A percentile compares a stretch with the other conserved stretches of the same genome.
Evolutionary conservation across 2,888 invertebrate species (phyloP).

Genomic region (Clusia tigrina): DNA sequence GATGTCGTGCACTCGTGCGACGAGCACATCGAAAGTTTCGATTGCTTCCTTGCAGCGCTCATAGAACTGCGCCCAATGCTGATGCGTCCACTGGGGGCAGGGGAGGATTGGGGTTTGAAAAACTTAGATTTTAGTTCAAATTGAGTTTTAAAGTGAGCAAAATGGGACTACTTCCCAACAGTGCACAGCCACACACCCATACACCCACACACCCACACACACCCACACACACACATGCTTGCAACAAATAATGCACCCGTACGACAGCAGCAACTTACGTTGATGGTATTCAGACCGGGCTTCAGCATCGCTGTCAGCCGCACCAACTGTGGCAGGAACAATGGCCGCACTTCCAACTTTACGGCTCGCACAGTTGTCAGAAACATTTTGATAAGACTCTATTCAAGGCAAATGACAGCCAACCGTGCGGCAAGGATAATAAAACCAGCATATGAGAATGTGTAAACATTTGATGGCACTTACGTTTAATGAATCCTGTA

Average conservation of each 20-base stretch:
- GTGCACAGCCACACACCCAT: too few relatives aligned
- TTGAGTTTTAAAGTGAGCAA: background rate
- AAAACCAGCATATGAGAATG: background rate
- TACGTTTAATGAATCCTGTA: constrained; percentile 81
- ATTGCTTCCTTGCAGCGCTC: constrained; percentile 79
- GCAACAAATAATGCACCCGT: background rate
- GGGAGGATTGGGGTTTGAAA: background rate
- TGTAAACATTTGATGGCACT: constrained; percentile 32
- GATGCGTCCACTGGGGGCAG: constrained; percentile 77
- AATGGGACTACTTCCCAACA: background rate
- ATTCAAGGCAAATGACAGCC: too few relatives aligned
- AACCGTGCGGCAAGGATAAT: background rate
- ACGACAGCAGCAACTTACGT: constrained; percentile 55
- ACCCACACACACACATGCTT: too few relatives aligned
- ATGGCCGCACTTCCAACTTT: constrained; percentile 86
- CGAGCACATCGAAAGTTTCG: constrained; percentile 78
- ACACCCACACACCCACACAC: too few relatives aligned
- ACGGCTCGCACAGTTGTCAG: constrained; percentile 76
- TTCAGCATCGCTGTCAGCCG: constrained; percentile 82
- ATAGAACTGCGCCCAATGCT: constrained; percentile 81
- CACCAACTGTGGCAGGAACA: constrained; percentile 87
- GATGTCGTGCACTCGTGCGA: constrained; percentile 85
- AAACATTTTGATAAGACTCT: constrained; percentile 82
- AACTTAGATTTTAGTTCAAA: constrained; percentile 7
- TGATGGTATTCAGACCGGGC: constrained; percentile 80